Base-by-base conservation (phyloP, 1,140 invertebrate genomes). In the Drosophila kanapiae region DNA sequence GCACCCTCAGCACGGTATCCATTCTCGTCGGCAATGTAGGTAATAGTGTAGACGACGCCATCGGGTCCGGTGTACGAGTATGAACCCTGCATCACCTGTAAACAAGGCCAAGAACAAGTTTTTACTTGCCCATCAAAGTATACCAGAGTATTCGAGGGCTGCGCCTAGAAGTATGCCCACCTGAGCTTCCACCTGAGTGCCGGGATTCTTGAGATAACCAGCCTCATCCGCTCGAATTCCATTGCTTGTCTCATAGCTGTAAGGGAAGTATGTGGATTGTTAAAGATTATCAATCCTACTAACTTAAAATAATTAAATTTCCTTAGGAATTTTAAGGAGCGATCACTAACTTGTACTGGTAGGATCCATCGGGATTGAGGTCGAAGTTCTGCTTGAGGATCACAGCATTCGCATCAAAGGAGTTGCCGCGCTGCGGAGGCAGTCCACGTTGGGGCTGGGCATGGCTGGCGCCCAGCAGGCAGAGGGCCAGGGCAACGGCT, bases 11-110 rank as follows among this genome's bases (percentile, higher is more conserved):
- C 93, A 18, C 94, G 94, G 92, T 95, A 96, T 48, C 95, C 95
- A 61, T 95, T 95, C 80, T 96, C 95, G 79, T 96, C 96, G 16
- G 95, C 95, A 53, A 95, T 95, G 80, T 96, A 96, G 33, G 92
- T 94, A 47, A 96, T 94, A 18, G 94, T 94, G 67, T 95, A 95
- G 37, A 94, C 78, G 5, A 94, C 93, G 23, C 96, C 96, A 53
- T 96, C 95, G 4, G 95, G 94, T 37, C 95, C 95, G 42, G 94
- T 95, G 83, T 95, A 96, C 4, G 94, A 94, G 79, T 95, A 95
- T 0, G 94, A 94, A 31, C 95, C 95, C 83, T 93, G 93, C 83
- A 94, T 94, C 57, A 94, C 94, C 93, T 94, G 85, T 76, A 91
- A 81, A 90, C 23, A 10, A 27, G n/a, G 10, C 29, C 9, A 27